A percentile compares a stretch with the other conserved stretches of the same genome.
Conservation (phyloP, 1,140 invertebrate genomes). For the Frieseomelitta varia region DNA sequence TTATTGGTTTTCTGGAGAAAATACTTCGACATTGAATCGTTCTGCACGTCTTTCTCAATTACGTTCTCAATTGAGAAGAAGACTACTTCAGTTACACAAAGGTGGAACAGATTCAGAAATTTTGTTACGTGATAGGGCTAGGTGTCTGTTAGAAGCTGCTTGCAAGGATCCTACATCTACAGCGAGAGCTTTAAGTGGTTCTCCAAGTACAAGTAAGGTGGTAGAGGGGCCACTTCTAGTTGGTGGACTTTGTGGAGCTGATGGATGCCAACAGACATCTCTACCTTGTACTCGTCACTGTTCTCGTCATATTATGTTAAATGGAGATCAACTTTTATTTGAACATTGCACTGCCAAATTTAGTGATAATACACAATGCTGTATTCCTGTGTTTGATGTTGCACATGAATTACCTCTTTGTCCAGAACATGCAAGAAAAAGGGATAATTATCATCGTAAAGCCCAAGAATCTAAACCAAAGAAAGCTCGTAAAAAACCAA, state of each 20-base stretch:
- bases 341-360: slow-evolving; percentile 94
- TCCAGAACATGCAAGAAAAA: slow-evolving; percentile 89
- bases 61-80: slow-evolving; percentile 83
- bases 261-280: slow-evolving; percentile 85
- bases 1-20: slow-evolving; percentile 78
- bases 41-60: slow-evolving; percentile 81
- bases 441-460: slow-evolving; percentile 90
- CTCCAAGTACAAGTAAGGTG: slow-evolving; percentile 75
- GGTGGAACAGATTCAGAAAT: slow-evolving; percentile 73
- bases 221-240: slow-evolving; percentile 78
- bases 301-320: slow-evolving; percentile 92
- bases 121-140: slow-evolving; percentile 70
- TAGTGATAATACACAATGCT: slow-evolving; percentile 93
- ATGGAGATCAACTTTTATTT: slow-evolving; percentile 93
- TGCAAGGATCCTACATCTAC: slow-evolving; percentile 71
- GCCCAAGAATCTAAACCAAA: slow-evolving; percentile 89
- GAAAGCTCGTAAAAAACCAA: slow-evolving; percentile 89
- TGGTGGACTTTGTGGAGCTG: slow-evolving; percentile 74
- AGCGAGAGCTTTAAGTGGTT: slow-evolving; percentile 71
- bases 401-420: slow-evolving; percentile 92
- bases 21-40: slow-evolving; percentile 70
- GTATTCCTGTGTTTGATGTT: slow-evolving; percentile 93
- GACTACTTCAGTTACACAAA: slow-evolving; percentile 80
- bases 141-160: slow-evolving; percentile 73
- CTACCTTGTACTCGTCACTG: slow-evolving; percentile 93